Evolutionary conservation across 2,888 invertebrate species (phyloP), one percentile per base, ranked within the genome.

Genomic region (Salpingus planirostris): DNA sequence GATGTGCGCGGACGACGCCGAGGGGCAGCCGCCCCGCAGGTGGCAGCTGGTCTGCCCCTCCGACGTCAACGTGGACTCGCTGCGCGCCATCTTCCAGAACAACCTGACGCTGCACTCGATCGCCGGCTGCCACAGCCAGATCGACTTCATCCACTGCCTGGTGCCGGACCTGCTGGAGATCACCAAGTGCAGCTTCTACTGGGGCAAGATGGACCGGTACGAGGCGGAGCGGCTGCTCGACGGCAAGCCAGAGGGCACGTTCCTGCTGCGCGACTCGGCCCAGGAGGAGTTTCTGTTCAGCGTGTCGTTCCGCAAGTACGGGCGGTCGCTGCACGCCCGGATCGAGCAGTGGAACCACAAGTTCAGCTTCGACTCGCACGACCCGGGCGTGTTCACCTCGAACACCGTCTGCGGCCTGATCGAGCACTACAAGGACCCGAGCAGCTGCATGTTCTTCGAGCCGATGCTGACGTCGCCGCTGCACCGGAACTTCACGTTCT

Each of bases 201-300:
- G 96, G 95, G 96, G 97, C 49, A 92, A 93, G 68, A 96, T 96
- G 90, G 95, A 96, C 64, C 77, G 96, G 0, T 97, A 95, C 62
- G 93, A 96, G 62, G 97, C 97, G 0, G 97, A 97, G 65, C 70
- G 86, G 13, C 67, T 96, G 18, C 69, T 97, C 11, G 95, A 97
- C 44, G 88, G 87, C 38, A 90, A 89, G 57, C 89, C 90, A 0
- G 96, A 97, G 66, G 97, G 92, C 35, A 95, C 96, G 1, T 97
- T 97, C 66, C 71, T 97, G 13, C 69, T 97, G 18, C 75, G 96
- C 21, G 96, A 97, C 68, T 92, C 91, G 0, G 96, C 96, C 0
- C 96, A 97, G 59, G 95, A 95, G 60, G 96, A 97, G 65, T 96
- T 91, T 66, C 70, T 97, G 38, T 97, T 97, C 70, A 92, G 91